phyloP scores from a whole-genome alignment of 2,113 vertebrate genomes.

The Mesoclemmys tuberculata region DNA sequence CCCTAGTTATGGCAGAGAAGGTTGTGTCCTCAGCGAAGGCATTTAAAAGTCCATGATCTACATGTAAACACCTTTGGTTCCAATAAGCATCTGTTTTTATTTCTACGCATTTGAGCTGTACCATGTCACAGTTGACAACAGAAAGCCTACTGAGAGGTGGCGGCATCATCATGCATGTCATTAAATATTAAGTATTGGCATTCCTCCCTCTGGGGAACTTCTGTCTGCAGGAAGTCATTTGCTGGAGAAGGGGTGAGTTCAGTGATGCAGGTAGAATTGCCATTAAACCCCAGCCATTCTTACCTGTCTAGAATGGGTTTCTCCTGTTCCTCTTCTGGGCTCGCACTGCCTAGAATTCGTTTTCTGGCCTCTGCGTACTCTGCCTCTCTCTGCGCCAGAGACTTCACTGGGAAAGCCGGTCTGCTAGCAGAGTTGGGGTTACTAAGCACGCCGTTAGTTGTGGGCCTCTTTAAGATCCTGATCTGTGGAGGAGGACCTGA shows the following conservation, averaged over 20 bases:
- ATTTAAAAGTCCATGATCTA: background rate
- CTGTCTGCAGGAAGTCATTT: accelerated
- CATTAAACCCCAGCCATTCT: background rate
- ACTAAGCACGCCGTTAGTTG: slow-evolving; percentile 90
- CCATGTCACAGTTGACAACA: accelerated
- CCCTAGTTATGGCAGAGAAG: background rate
- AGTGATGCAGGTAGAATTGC: accelerated
- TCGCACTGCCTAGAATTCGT: slow-evolving; percentile 95
- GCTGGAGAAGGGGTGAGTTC: accelerated
- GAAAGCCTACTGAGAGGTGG: too few species aligned
- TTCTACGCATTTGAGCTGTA: accelerated
- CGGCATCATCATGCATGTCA: accelerated
- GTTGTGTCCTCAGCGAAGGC: background rate
- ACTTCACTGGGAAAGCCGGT: slow-evolving; percentile 90
- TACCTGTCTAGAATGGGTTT: slow-evolving; percentile 92
- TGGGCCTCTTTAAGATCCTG: slow-evolving; percentile 95
- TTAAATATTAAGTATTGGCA: background rate
- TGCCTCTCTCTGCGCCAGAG: slow-evolving; percentile 94
- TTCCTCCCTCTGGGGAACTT: background rate
- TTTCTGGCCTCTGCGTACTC: slow-evolving; percentile 97
- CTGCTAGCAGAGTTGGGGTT: slow-evolving; percentile 82
- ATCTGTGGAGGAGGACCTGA: slow-evolving; percentile 92
- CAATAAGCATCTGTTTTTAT: background rate
- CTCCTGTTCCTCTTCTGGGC: slow-evolving; percentile 92
- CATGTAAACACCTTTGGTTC: background rate